Percentiles rank a stretch among this genome's conserved stretches.
Evolutionary conservation across 2,888 invertebrate genomes (phyloP).

Genomic region (Sminthurinus aureus): DNA sequence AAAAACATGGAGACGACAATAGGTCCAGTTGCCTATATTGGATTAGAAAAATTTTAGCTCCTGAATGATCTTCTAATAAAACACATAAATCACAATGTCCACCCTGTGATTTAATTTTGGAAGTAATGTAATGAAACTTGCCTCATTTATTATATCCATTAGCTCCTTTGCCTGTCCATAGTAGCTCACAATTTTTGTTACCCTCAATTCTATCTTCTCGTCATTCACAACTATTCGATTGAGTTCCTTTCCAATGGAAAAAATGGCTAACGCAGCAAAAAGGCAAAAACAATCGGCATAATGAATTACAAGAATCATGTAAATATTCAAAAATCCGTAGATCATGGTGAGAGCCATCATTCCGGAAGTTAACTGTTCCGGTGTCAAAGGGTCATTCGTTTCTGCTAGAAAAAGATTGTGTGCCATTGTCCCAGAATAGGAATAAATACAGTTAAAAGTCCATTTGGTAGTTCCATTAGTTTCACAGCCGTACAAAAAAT

Average conservation of each 20-base stretch:
- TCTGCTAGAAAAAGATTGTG: slow-evolving; percentile 22
- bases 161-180: slow-evolving; percentile 25
- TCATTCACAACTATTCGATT: neutral
- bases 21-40: slow-evolving; percentile 19
- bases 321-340: slow-evolving; percentile 22
- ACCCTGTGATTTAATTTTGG: too few species aligned
- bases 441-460: slow-evolving; percentile 3
- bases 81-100: too few species aligned
- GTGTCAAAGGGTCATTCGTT: neutral
- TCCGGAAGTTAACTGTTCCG: neutral
- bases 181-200: neutral
- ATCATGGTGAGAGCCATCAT: neutral
- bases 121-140: too few species aligned
- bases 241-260: slow-evolving; percentile 18
- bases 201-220: neutral
- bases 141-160: slow-evolving; percentile 14
- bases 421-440: neutral
- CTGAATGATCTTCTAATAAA: too few species aligned
- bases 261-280: slow-evolving; percentile 7
- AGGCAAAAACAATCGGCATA: slow-evolving; percentile 5
- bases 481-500: slow-evolving; percentile 11
- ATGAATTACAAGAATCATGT: slow-evolving; percentile 15
- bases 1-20: slow-evolving; percentile 28
- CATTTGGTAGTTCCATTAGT: neutral
- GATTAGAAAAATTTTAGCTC: too few species aligned